phyloP scores from a whole-genome alignment of 1,140 invertebrate genomes.

The Drosophila guanche region DNA sequence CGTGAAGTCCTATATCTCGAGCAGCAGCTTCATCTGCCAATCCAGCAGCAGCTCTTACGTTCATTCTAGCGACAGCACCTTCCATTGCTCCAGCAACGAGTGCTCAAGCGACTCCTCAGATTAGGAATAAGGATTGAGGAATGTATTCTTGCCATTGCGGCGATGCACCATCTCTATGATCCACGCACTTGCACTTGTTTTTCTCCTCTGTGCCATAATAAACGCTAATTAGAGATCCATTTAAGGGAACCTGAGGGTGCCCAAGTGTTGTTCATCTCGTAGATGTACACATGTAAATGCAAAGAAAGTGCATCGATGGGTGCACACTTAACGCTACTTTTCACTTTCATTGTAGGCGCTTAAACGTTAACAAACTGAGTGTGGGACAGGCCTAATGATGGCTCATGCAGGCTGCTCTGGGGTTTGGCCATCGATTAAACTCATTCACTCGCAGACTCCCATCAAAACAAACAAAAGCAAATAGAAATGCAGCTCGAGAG shows the following conservation, averaged over 20 bases:
- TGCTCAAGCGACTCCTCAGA: too few species aligned
- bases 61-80: too few species aligned
- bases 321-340: constrained; percentile 30
- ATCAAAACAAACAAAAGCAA: constrained; percentile 49
- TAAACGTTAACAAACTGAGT: constrained; percentile 20
- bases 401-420: constrained; percentile 42
- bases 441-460: constrained; percentile 39
- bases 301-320: constrained; percentile 52
- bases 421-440: constrained; percentile 55
- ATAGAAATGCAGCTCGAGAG: constrained; percentile 5
- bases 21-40: too few species aligned
- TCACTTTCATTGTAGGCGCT: constrained; percentile 53
- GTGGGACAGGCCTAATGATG: constrained; percentile 56
- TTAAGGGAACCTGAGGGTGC: constrained; percentile 10
- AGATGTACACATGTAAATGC: constrained; percentile 1
- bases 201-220: too few species aligned
- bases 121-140: too few species aligned
- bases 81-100: too few species aligned
- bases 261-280: not conserved
- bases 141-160: too few species aligned
- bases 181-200: too few species aligned
- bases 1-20: too few species aligned
- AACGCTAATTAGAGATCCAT: constrained; percentile 26
- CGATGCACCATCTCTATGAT: too few species aligned
- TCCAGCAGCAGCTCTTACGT: too few species aligned